phyloP scores from a whole-genome alignment of 2,797 vertebrate genomes.

The Myotis findleyi region DNA sequence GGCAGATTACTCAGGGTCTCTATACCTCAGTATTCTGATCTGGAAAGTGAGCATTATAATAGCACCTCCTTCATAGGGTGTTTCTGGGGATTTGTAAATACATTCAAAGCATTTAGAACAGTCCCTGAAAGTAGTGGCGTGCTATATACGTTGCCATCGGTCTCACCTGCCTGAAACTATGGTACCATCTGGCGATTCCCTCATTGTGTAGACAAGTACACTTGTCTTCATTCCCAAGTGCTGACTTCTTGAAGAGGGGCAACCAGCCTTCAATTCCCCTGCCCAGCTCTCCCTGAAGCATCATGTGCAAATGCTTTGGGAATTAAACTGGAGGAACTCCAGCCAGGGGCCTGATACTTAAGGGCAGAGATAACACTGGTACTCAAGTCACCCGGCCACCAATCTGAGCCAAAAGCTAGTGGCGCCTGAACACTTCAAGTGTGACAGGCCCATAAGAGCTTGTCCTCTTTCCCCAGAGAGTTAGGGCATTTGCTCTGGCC shows the following conservation, averaged over 20 bases:
- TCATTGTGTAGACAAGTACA: no score
- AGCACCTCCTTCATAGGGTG: neutral
- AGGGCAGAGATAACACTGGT: neutral
- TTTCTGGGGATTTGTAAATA: neutral
- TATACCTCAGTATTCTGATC: neutral
- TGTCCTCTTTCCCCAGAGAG: neutral
- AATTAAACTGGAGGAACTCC: neutral
- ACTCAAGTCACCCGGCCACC: neutral
- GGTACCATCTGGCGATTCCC: neutral
- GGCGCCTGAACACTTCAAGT: neutral
- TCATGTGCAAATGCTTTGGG: neutral
- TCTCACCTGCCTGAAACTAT: rapidly evolving
- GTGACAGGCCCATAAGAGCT: neutral
- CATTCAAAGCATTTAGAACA: neutral
- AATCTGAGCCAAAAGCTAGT: neutral
- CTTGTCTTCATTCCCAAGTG: neutral
- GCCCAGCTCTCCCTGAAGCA: neutral
- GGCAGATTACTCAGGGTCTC: neutral
- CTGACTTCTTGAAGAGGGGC: neutral
- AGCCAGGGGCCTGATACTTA: neutral
- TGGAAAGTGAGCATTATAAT: neutral
- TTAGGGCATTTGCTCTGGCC: neutral
- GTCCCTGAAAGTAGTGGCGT: no score
- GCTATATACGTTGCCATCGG: no score
- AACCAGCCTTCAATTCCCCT: neutral